Base-by-base conservation (phyloP, 2,797 vertebrate genomes). In the Sebastes diaconus region DNA sequence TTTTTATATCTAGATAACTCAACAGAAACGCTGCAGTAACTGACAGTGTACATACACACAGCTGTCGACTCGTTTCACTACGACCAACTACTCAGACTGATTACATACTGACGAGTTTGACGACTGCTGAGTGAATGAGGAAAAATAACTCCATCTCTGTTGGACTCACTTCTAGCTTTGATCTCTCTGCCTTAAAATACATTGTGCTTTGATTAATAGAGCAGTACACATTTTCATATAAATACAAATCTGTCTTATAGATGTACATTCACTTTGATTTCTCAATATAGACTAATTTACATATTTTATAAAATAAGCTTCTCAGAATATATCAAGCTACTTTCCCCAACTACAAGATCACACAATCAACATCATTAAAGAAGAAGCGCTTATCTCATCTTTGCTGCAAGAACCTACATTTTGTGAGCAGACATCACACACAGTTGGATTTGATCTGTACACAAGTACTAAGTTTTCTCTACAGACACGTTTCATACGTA, bases 141-240 rank as follows among this genome's bases (percentile, higher is more conserved):
- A 24, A 65, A 77, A 74, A 10, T 69, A 72, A 74, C 27, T 68
- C 79, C 36, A 68, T 70, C 68, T 68, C 61, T 8, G 16, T 84
- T 77, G 64, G 58, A 85, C 60, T 88, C 60, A 11, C 57, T 80
- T 84, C 74, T 75, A 90, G 73, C 76, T 87, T 79, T 86, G 72
- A 88, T 78, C 72, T 82, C 80, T 80, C 80, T 55, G 80, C 87
- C 81, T 72, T 84, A 88, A 88, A 92, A 94, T 92, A 90, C 90
- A 90, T 94, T 96, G 95, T 95, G 95, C 94, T 95, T 95, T 61
- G 89, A 92, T 91, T 92, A 92, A 93, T 92, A 92, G 92, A 93
- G 86, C 68, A 42, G 73, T 82, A 93, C 90, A 92, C 68, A 65
- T 79, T 84, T 86, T 83, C 73, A 93, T 89, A 93, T 86, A 93